A percentile compares a stretch with the other conserved stretches of the same genome.
These are phyloP conservation scores for Podarcis muralis DNA, from an alignment of 2,113 vertebrate genomes.

Conservation along the genomic window DNA sequence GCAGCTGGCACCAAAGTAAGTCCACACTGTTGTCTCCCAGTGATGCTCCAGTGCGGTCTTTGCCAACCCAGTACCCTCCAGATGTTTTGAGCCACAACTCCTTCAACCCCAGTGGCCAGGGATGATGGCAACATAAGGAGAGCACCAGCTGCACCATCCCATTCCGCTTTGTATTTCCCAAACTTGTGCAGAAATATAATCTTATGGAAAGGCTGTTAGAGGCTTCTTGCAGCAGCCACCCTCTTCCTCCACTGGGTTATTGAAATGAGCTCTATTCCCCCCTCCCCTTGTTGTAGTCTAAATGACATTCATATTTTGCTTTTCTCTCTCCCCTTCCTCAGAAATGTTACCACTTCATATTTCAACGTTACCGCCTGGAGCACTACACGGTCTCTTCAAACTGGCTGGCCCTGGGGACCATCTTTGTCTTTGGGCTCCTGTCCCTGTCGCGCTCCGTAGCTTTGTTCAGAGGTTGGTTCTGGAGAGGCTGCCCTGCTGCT, in stretches of 20 bases:
- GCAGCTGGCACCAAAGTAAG: neutral
- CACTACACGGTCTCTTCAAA: constrained; percentile 96
- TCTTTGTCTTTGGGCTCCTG: constrained; percentile 86
- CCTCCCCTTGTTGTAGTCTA: neutral
- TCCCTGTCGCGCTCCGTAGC: constrained; percentile 94
- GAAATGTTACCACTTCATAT: constrained; percentile 99
- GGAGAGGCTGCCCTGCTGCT: neutral
- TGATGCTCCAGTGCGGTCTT: neutral
- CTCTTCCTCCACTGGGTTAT: neutral
- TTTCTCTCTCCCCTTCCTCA: constrained; percentile 57
- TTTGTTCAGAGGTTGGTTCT: constrained; percentile 88
- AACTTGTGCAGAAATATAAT: neutral
- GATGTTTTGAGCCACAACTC: too few species aligned
- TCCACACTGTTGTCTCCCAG: neutral
- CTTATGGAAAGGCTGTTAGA: neutral
- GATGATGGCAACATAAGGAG: neutral
- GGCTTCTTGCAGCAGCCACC: neutral
- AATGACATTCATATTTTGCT: neutral
- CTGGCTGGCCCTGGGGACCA: constrained; percentile 89
- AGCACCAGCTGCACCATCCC: too few species aligned
- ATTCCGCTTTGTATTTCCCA: neutral
- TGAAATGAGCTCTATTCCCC: neutral
- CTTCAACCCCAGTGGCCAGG: too few species aligned
- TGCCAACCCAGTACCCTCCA: too few species aligned
- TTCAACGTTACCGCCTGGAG: constrained; percentile 94